Conservation (phyloP, 1,140 invertebrate genomes). For the Cardiocondyla obscurior region DNA sequence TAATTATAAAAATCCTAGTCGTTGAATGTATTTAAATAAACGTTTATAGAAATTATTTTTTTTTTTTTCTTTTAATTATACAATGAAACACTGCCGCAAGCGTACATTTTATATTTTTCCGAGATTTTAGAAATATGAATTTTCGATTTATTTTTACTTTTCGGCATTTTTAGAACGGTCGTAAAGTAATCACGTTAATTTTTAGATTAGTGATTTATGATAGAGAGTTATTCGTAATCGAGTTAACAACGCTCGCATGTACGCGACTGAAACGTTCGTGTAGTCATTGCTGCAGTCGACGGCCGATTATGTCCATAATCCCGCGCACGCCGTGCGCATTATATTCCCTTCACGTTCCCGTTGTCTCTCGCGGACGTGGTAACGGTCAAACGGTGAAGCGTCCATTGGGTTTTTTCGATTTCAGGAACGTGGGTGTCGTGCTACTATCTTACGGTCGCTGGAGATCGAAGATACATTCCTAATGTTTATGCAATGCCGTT, state of each 20-base stretch:
- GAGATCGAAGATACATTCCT: slow-evolving; percentile 74
- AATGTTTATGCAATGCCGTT: slow-evolving; percentile 77
- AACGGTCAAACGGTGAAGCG: slow-evolving; percentile 59
- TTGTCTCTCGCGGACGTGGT: slow-evolving; percentile 27
- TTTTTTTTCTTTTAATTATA: neutral
- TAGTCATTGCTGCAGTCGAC: neutral
- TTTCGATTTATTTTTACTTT: neutral
- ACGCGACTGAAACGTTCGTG: neutral
- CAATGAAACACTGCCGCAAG: neutral
- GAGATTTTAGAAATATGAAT: neutral
- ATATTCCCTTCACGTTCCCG: slow-evolving; percentile 41
- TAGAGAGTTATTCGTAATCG: neutral
- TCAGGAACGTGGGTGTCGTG: slow-evolving; percentile 74
- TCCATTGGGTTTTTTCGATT: slow-evolving; percentile 72
- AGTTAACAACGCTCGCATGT: neutral
- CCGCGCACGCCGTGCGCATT: neutral
- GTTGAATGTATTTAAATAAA: neutral
- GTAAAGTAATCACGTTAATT: neutral
- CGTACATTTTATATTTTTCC: neutral
- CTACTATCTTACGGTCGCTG: slow-evolving; percentile 64
- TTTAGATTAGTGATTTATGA: too few species aligned
- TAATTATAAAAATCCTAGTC: too few species aligned
- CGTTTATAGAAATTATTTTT: neutral
- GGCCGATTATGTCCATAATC: slow-evolving; percentile 61
- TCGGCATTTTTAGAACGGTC: neutral